Evolutionary conservation across 2,888 invertebrate genomes (phyloP).

Genomic region (Branchellion lobata): DNA sequence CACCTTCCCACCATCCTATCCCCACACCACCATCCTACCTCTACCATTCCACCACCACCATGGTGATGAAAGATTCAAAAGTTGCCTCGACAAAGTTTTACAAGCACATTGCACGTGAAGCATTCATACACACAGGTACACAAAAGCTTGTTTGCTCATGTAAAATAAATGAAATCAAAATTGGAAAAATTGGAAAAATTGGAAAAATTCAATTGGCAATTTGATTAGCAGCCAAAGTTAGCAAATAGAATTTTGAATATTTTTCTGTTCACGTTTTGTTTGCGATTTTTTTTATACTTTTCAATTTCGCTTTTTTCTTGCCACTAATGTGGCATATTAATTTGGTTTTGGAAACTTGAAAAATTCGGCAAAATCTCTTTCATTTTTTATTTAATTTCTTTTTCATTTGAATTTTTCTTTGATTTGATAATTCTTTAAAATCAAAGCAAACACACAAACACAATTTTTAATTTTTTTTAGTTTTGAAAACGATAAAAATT

Average conservation of each 20-base stretch:
- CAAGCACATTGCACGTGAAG: too few relatives aligned
- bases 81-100: too few relatives aligned
- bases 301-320: background rate
- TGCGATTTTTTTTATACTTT: background rate
- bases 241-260: slow-evolving; percentile 8
- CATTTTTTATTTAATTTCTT: too few relatives aligned
- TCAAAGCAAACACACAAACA: too few relatives aligned
- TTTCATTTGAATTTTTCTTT: background rate
- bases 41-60: too few relatives aligned
- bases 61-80: too few relatives aligned
- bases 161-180: slow-evolving; percentile 20
- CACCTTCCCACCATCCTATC: too few relatives aligned
- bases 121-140: slow-evolving; percentile 13
- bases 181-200: slow-evolving; percentile 14
- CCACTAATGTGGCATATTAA: background rate
- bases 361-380: background rate
- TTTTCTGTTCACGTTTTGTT: too few relatives aligned
- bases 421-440: background rate
- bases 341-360: background rate
- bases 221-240: slow-evolving; percentile 7
- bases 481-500: background rate
- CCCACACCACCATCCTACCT: too few relatives aligned
- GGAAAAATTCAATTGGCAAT: slow-evolving; percentile 12
- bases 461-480: background rate
- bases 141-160: background rate